A percentile compares a stretch with the other conserved stretches of the same genome.
Evolutionary conservation across 2,797 vertebrate genomes (phyloP).

Genomic region (Hypotaenidia okinawae): DNA sequence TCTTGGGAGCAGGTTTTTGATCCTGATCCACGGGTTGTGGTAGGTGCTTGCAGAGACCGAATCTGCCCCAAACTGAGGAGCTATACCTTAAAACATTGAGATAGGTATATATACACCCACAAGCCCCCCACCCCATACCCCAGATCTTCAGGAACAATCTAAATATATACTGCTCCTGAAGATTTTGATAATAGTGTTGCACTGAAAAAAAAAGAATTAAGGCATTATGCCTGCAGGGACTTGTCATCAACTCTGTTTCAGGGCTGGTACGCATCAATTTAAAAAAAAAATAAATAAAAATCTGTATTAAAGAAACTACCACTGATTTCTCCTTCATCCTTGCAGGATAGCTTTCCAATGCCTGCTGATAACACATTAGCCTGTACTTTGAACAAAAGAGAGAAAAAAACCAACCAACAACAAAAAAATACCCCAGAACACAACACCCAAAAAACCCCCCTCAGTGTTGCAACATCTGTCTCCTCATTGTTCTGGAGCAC

Average conservation of each 20-base stretch:
- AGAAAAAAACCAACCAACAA: no score
- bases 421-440: no score
- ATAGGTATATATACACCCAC: neutral
- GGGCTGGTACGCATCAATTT: neutral
- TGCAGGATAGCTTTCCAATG: neutral
- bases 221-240: neutral
- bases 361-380: neutral
- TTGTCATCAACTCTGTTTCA: neutral
- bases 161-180: neutral
- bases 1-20: neutral
- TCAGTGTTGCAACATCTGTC: neutral
- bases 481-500: neutral
- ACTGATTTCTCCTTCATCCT: neutral
- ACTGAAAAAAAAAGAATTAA: neutral
- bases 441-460: no score
- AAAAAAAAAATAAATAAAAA: neutral
- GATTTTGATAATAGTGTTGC: neutral
- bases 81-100: neutral
- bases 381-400: slow-evolving; percentile 9
- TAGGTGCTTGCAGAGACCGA: neutral
- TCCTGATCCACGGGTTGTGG: accelerated
- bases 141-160: neutral
- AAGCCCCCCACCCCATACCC: neutral
- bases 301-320: neutral
- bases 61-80: neutral